phyloP scores from a whole-genome alignment of 2,113 vertebrate genomes.

The Vanacampus margaritifer region DNA sequence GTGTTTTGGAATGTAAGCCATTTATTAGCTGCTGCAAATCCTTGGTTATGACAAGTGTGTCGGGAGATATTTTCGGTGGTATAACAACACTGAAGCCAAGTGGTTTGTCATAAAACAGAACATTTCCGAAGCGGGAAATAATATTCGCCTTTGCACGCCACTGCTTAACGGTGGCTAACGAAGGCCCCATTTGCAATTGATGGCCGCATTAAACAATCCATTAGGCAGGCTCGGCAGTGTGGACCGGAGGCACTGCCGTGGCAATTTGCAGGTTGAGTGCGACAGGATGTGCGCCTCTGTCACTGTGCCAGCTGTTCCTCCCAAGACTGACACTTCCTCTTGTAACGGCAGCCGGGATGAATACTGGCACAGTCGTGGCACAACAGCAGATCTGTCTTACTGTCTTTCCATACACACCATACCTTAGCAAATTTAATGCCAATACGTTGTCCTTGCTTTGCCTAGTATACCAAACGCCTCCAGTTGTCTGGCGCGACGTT shows the following conservation, averaged over 20 bases:
- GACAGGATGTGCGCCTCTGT: not conserved
- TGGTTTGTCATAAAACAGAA: constrained; percentile 38
- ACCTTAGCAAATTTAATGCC: not conserved
- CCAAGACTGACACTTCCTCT: constrained; percentile 22
- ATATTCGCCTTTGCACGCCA: constrained; percentile 43
- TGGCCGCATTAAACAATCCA: constrained; percentile 49
- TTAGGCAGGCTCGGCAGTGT: constrained; percentile 27
- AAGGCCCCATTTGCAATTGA: constrained; percentile 51
- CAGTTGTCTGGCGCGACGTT: constrained; percentile 1
- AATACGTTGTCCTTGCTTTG: not conserved
- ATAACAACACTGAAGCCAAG: constrained; percentile 25
- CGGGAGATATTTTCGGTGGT: constrained; percentile 4
- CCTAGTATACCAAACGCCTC: not conserved
- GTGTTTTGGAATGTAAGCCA: constrained; percentile 5
- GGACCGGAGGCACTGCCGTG: constrained; percentile 17
- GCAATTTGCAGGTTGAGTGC: constrained; percentile 36
- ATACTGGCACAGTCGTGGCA: not conserved
- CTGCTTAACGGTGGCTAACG: constrained; percentile 36
- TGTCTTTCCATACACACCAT: not conserved
- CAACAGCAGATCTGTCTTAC: not conserved
- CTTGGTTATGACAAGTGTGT: constrained; percentile 14
- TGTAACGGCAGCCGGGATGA: constrained; percentile 9
- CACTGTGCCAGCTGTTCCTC: constrained; percentile 26
- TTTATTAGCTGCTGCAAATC: constrained; percentile 16
- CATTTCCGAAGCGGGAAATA: constrained; percentile 50